These are phyloP conservation scores for Pithys albifrons DNA, from an alignment of 2,113 vertebrate species.

Conservation along the genomic window DNA sequence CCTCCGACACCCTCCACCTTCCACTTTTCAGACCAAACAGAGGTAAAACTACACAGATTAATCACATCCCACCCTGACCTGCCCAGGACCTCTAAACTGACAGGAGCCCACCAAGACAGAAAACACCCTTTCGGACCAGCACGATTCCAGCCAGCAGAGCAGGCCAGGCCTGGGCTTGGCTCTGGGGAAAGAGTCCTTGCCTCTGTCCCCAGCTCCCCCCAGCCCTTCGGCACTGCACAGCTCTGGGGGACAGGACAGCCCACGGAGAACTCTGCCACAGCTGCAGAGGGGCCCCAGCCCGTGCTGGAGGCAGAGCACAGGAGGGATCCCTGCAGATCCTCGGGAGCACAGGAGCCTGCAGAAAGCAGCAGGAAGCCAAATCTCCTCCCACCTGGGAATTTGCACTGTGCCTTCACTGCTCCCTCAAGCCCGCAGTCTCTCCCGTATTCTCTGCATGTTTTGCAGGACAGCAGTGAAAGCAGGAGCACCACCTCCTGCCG, in stretches of 20 bases:
- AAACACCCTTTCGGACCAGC: neutral
- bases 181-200: neutral
- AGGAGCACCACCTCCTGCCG: neutral
- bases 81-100: neutral
- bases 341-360: neutral
- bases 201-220: neutral
- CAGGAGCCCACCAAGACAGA: neutral
- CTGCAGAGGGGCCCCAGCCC: fast-evolving
- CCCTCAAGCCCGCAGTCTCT: neutral
- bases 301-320: neutral
- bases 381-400: neutral
- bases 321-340: neutral
- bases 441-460: neutral
- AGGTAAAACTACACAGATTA: neutral
- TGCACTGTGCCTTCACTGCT: neutral
- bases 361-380: neutral
- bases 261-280: fast-evolving
- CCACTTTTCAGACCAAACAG: neutral
- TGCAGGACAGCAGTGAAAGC: fast-evolving
- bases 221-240: no score
- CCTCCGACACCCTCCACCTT: neutral
- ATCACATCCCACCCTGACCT: neutral
- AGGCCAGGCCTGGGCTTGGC: neutral
- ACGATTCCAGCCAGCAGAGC: neutral
- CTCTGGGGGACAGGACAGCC: neutral